Base-by-base conservation (phyloP, 1,140 invertebrate genomes). In the Pseudomyrmex sp. region DNA sequence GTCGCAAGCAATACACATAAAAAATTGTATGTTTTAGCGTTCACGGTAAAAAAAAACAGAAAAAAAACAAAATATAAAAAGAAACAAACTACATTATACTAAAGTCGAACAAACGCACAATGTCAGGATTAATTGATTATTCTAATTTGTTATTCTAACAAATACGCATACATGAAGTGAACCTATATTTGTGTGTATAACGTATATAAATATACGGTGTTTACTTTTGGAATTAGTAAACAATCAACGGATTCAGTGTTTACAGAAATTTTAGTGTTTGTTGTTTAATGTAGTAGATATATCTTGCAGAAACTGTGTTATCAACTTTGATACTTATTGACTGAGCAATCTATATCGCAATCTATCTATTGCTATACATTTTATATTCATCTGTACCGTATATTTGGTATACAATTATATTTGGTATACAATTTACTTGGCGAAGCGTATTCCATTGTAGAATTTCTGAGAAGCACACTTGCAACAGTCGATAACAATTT, bases 241-340 rank as follows among this genome's bases (percentile, higher is more conserved):
- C 52, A 23, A 26, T 52, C 13, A 54, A 15, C 8, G n/a, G 46
- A 77, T 26, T 79, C 35, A 52, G 44, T 10, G 74, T 35, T 35
- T 7, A 35, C 35, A 35, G 35, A 35, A 35, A 56, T 54, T 54
- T 54, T 3, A 35, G 35, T 79, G 5, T 79, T 69, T 13, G 18
- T 70, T 61, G 44, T 59, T 70, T 80, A 58, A 56, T 54, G 63
- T 66, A n/a, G 20, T 79, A 59, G 56, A 58, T 66, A 70, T 70
- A 70, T 79, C 52, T 59, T 59, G 15, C 23, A 54, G 35, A 56
- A 59, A 48, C 66, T 80, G 54, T 59, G 66, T 80, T 80, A 80
- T 44, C 66, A 66, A 72, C 66, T 10, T 18, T 35, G 15, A 54
- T 26, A 23, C 8, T 35, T 20, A 54, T 79, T 66, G 76, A 50